These are phyloP conservation scores for Pentalonia nigronervosa DNA, from an alignment of 1,140 invertebrate genomes.

Conservation along the genomic window DNA sequence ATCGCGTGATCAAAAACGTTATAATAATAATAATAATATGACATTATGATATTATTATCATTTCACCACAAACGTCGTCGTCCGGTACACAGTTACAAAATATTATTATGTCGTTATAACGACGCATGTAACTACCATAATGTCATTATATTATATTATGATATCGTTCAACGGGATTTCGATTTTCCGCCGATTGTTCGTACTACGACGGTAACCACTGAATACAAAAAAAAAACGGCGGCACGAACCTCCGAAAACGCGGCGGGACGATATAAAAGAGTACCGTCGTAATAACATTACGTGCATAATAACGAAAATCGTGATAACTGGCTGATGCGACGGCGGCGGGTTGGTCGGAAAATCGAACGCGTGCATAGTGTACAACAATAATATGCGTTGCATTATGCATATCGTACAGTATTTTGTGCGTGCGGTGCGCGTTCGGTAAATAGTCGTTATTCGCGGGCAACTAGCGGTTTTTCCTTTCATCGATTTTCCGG, in stretches of 20 bases:
- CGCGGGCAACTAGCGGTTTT: not conserved
- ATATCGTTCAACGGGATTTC: not conserved
- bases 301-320: not conserved
- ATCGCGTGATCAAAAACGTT: not conserved
- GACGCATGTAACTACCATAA: not conserved
- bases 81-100: not conserved
- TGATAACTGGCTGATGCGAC: not conserved
- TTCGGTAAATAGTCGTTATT: not conserved
- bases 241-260: not conserved
- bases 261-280: not conserved
- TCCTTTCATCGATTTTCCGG: slow-evolving; percentile 12
- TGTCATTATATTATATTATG: not conserved
- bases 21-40: not conserved
- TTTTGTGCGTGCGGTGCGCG: not conserved
- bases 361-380: not conserved
- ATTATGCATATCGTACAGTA: not conserved
- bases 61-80: not conserved
- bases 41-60: not conserved
- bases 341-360: not conserved
- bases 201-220: not conserved
- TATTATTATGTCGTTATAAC: not conserved
- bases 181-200: not conserved
- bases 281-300: not conserved
- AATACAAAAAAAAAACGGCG: not conserved
- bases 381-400: not conserved